These are phyloP conservation scores for Platyura marginata DNA, from an alignment of 1,140 invertebrate genomes.

Conservation along the genomic window DNA sequence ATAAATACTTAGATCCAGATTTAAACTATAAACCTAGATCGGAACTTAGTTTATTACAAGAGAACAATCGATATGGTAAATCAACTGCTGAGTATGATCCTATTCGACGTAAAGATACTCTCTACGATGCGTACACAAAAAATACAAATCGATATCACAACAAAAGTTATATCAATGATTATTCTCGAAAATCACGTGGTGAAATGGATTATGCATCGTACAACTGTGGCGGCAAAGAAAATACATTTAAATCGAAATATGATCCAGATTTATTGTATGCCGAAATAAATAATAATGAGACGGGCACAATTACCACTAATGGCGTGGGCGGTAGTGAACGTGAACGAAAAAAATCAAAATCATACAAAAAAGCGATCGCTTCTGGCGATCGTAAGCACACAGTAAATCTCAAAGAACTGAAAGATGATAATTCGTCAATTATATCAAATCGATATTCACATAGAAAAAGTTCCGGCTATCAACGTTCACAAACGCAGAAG, in stretches of 20 bases:
- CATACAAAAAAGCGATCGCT: not conserved
- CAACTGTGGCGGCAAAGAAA: conserved; percentile 5
- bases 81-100: not conserved
- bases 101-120: not conserved
- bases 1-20: conserved; percentile 1
- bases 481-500: conserved; percentile 5
- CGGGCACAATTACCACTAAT: conserved; percentile 9
- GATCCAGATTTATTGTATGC: conserved; percentile 5
- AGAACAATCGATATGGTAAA: conserved; percentile 3
- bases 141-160: not conserved
- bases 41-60: conserved; percentile 7
- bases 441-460: conserved; percentile 14
- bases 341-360: not conserved
- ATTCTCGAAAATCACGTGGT: not conserved
- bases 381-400: conserved; percentile 1
- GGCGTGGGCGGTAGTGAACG: not conserved
- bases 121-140: not conserved
- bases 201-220: not conserved
- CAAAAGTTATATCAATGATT: not conserved
- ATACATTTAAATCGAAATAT: conserved; percentile 7
- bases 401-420: not conserved
- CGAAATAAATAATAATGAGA: conserved; percentile 4
- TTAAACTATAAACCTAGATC: not conserved
- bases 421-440: not conserved
- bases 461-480: conserved; percentile 11